These are phyloP conservation scores for Salvator merianae DNA, from an alignment of 2,113 vertebrate genomes.

Conservation along the genomic window DNA sequence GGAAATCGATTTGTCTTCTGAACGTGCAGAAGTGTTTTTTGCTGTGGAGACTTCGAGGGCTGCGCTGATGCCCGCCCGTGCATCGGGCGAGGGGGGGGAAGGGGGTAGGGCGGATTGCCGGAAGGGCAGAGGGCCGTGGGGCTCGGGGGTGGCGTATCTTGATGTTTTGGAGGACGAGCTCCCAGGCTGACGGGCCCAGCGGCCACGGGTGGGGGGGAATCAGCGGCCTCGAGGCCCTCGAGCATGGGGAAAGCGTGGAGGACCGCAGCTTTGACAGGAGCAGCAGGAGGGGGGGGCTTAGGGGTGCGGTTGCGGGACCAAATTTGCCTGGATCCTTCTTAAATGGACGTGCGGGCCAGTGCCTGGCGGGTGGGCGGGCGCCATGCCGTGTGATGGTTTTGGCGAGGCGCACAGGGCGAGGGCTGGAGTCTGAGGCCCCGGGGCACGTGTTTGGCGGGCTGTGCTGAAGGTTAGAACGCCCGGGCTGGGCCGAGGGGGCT, in stretches of 20 bases:
- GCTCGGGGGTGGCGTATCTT: neutral
- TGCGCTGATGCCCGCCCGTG: neutral
- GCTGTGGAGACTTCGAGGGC: neutral
- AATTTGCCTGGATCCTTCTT: too few species aligned
- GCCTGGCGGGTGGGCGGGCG: neutral
- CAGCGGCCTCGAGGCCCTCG: too few species aligned
- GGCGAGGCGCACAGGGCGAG: neutral
- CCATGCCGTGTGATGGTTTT: neutral
- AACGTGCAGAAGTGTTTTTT: neutral
- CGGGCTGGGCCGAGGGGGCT: neutral
- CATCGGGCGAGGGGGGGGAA: neutral
- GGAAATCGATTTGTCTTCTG: neutral
- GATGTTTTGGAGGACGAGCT: neutral
- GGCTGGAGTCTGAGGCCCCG: neutral
- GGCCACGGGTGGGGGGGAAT: neutral
- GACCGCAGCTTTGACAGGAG: neutral
- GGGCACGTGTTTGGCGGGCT: neutral
- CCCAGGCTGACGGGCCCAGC: neutral
- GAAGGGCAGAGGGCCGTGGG: neutral
- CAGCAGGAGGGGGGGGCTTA: too few species aligned
- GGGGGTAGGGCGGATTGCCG: neutral
- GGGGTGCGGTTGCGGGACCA: too few species aligned
- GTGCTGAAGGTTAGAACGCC: neutral
- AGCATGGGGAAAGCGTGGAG: slow-evolving; percentile 3
- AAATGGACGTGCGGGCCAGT: neutral